These are phyloP conservation scores for Carlito syrichta DNA, from an alignment of 2,113 vertebrate species.

Conservation along the genomic window DNA sequence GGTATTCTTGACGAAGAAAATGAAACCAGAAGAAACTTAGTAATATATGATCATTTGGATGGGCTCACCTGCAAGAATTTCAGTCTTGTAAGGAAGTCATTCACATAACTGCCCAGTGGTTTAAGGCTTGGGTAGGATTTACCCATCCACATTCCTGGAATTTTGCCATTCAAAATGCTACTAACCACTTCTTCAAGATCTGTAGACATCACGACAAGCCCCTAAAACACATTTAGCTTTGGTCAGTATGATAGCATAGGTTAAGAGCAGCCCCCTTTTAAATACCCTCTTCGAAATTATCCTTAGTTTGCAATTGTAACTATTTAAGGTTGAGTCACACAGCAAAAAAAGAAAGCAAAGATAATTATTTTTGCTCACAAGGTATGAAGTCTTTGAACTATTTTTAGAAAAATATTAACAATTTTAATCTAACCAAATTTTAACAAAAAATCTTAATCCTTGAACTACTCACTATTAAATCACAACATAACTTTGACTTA, in stretches of 20 bases:
- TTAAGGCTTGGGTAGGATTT: constrained; percentile 94
- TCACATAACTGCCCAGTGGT: constrained; percentile 90
- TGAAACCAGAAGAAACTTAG: background rate
- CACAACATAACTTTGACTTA: background rate
- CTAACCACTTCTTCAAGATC: constrained; percentile 91
- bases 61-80: constrained; percentile 88
- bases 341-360: background rate
- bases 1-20: background rate
- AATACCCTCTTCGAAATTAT: background rate
- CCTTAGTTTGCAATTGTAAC: background rate
- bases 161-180: constrained; percentile 89
- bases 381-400: background rate
- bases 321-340: background rate
- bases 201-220: constrained; percentile 89
- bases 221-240: constrained; percentile 72
- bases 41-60: background rate
- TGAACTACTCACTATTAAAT: background rate
- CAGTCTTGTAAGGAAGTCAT: constrained; percentile 88
- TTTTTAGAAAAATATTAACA: background rate
- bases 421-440: background rate
- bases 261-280: background rate
- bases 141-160: constrained; percentile 90
- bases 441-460: background rate
- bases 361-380: background rate
- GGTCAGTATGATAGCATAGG: background rate